phyloP scores from a whole-genome alignment of 2,113 vertebrate genomes.

The Cyphomyrus plagiostoma region DNA sequence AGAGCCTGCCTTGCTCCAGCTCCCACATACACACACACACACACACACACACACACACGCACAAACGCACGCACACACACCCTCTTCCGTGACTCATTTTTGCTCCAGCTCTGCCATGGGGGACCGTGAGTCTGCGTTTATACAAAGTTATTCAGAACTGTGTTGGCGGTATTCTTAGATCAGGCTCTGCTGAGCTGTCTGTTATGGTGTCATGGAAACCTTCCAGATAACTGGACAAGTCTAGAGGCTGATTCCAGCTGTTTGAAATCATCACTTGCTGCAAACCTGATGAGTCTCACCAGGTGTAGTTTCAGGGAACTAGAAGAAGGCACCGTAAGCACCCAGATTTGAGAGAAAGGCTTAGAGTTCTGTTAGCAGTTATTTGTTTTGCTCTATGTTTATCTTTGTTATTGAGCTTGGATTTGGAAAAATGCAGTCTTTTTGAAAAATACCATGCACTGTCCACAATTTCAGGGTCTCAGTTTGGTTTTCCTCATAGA shows the following conservation, averaged over 20 bases:
- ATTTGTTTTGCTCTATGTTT: not conserved
- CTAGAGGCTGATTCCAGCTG: conserved; percentile 22
- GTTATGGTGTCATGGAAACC: conserved; percentile 24
- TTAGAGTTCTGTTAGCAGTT: not conserved
- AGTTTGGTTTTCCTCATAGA: not conserved
- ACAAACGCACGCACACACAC: not conserved
- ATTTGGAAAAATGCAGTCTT: not conserved
- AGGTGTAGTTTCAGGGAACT: conserved; percentile 7
- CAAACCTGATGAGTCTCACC: conserved; percentile 5
- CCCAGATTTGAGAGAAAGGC: not conserved
- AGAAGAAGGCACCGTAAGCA: not conserved
- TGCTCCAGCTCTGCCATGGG: not conserved
- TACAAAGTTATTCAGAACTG: not conserved
- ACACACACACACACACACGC: not conserved
- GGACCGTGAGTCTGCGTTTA: conserved; percentile 10
- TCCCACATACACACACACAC: conserved; percentile 19
- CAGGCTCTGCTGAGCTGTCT: conserved; percentile 26
- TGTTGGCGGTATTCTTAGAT: conserved; percentile 24
- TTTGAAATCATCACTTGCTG: conserved; percentile 25
- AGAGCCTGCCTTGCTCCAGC: not conserved
- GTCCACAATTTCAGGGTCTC: not conserved
- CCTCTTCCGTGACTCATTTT: conserved; percentile 16
- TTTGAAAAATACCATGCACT: not conserved
- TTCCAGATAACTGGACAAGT: conserved; percentile 4
- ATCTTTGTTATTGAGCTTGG: not conserved